phyloP scores from a whole-genome alignment of 2,888 invertebrate species.

The Gibbula magus region DNA sequence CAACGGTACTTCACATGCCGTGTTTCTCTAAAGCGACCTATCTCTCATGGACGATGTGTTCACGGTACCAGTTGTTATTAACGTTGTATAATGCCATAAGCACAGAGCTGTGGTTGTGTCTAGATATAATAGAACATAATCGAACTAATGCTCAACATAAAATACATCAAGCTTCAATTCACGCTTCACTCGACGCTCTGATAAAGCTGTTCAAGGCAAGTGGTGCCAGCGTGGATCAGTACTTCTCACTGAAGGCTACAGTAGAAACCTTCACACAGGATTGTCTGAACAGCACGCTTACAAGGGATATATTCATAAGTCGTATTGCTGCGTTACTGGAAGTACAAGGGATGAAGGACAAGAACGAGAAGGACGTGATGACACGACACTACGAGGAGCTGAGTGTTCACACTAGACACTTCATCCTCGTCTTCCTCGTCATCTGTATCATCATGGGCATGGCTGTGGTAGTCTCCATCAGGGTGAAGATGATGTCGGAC shows the following conservation, averaged over 20 bases:
- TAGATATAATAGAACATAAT: neutral
- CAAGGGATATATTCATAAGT: neutral
- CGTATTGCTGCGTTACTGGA: neutral
- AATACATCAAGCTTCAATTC: too few relatives aligned
- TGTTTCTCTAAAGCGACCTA: neutral
- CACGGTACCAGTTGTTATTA: neutral
- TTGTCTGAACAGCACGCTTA: neutral
- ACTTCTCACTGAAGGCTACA: neutral
- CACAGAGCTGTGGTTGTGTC: neutral
- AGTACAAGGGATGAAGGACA: neutral
- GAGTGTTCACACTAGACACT: neutral
- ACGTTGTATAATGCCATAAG: neutral
- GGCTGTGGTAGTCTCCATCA: conserved; percentile 27
- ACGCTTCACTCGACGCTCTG: too few relatives aligned
- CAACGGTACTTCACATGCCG: neutral
- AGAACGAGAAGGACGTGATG: neutral
- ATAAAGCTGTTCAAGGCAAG: neutral
- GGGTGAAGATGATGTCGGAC: conserved; percentile 44
- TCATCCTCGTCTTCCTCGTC: neutral
- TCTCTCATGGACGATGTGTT: conserved; percentile 1
- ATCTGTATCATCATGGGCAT: conserved; percentile 11
- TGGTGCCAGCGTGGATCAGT: neutral
- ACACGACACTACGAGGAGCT: neutral
- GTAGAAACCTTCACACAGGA: neutral
- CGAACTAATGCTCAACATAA: neutral